phyloP scores from a whole-genome alignment of 2,797 vertebrate species.

The Mallotus villosus region DNA sequence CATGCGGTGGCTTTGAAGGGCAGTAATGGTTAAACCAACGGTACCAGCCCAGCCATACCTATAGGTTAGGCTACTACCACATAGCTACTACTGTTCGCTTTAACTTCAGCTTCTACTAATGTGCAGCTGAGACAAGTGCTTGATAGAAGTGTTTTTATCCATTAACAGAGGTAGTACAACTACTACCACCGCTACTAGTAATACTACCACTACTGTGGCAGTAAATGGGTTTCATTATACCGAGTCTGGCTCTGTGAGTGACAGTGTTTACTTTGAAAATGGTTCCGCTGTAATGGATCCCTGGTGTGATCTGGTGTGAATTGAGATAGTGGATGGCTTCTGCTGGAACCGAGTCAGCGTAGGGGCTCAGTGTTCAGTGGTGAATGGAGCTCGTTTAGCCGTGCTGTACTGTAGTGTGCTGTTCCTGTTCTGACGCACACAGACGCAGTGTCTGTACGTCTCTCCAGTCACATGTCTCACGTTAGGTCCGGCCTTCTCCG shows the following conservation, averaged over 20 bases:
- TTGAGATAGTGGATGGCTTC: background rate
- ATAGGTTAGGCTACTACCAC: background rate
- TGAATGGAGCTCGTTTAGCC: background rate
- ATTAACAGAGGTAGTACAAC: background rate
- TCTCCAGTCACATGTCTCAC: constrained; percentile 23
- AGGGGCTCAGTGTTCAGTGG: background rate
- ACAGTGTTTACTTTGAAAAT: background rate
- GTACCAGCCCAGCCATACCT: background rate
- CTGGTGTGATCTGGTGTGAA: background rate
- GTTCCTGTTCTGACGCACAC: too few species aligned
- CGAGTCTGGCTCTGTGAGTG: background rate
- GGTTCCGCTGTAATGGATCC: background rate
- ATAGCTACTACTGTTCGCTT: background rate
- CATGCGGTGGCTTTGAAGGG: constrained; percentile 9
- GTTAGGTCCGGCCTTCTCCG: constrained; percentile 29
- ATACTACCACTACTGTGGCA: constrained; percentile 1
- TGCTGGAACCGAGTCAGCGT: background rate
- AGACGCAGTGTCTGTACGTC: background rate
- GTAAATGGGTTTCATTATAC: background rate
- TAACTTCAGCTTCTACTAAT: background rate
- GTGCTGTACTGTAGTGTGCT: too few species aligned
- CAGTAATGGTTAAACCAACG: constrained; percentile 23
- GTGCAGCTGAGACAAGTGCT: too few species aligned
- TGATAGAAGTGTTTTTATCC: too few species aligned
- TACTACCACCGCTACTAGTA: background rate